Conservation (phyloP, 92 coral and sea anemone species). For the Zoanthus solanderi region DNA sequence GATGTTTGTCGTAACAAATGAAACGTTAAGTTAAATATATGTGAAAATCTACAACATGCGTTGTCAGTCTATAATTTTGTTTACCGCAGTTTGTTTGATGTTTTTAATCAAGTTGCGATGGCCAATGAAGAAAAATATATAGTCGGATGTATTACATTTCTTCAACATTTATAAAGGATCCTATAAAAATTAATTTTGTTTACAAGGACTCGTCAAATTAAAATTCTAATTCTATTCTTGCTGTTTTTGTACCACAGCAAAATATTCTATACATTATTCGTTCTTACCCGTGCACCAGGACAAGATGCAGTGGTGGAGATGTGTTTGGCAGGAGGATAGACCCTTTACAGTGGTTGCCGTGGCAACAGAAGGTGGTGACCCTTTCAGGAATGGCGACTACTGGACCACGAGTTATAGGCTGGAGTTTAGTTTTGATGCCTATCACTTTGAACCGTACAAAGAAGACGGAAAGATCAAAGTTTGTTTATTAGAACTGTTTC, state of each 20-base stretch:
- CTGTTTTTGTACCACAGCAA: constrained; percentile 5
- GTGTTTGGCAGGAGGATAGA: constrained; percentile 27
- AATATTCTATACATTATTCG: not conserved
- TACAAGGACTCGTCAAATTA: not conserved
- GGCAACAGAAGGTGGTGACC: constrained; percentile 46
- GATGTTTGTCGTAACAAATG: no score
- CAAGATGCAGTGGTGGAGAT: constrained; percentile 48
- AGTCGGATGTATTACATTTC: no score
- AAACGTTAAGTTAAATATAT: no score
- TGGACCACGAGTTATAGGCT: constrained; percentile 39
- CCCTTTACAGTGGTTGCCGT: constrained; percentile 32
- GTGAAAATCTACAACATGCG: no score
- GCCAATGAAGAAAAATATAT: no score
- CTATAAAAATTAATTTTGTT: not conserved
- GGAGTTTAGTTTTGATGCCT: constrained; percentile 32
- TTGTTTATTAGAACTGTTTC: not conserved
- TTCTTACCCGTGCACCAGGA: constrained; percentile 21
- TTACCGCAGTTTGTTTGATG: no score
- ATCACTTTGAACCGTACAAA: constrained; percentile 36
- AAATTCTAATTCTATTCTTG: not conserved
- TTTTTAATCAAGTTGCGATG: no score
- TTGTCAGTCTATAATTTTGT: no score
- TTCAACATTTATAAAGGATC: no score
- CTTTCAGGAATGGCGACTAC: constrained; percentile 20
- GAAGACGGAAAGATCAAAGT: constrained; percentile 43